Evolutionary conservation across 2,888 invertebrate genomes (phyloP).

Genomic region (Drosophila flavopinicola): DNA sequence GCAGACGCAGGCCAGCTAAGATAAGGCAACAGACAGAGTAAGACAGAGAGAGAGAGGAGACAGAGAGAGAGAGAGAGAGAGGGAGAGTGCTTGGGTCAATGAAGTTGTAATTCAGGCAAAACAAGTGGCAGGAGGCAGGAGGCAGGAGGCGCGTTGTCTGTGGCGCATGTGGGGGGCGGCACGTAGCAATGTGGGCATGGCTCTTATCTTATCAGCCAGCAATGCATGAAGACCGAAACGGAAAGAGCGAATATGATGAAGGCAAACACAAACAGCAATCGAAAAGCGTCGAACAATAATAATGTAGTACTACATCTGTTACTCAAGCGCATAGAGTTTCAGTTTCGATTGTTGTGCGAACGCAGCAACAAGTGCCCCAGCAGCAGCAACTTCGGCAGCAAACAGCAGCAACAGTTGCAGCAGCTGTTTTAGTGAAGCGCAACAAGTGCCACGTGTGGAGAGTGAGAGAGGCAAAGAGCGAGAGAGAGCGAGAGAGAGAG

Average conservation of each 20-base stretch:
- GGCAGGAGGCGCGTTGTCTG: slow-evolving; percentile 39
- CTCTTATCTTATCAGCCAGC: slow-evolving; percentile 71
- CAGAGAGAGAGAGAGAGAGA: not conserved
- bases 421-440: slow-evolving; percentile 62
- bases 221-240: slow-evolving; percentile 45
- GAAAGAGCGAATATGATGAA: slow-evolving; percentile 47
- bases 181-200: slow-evolving; percentile 56
- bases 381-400: slow-evolving; percentile 27
- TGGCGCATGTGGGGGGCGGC: slow-evolving; percentile 56
- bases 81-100: not conserved
- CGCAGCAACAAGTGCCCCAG: slow-evolving; percentile 77
- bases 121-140: not conserved
- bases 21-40: slow-evolving; percentile 25
- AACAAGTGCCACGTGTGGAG: slow-evolving; percentile 66
- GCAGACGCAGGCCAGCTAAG: slow-evolving; percentile 21
- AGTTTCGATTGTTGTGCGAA: slow-evolving; percentile 75
- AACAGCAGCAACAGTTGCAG: slow-evolving; percentile 21
- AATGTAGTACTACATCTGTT: slow-evolving; percentile 53
- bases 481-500: not conserved
- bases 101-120: not conserved
- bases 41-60: not conserved
- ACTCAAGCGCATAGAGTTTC: slow-evolving; percentile 73
- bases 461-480: not conserved
- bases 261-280: slow-evolving; percentile 22
- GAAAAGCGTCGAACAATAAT: slow-evolving; percentile 35